Base-by-base conservation (phyloP, 2,113 vertebrate genomes). In the Etheostoma cragini region DNA sequence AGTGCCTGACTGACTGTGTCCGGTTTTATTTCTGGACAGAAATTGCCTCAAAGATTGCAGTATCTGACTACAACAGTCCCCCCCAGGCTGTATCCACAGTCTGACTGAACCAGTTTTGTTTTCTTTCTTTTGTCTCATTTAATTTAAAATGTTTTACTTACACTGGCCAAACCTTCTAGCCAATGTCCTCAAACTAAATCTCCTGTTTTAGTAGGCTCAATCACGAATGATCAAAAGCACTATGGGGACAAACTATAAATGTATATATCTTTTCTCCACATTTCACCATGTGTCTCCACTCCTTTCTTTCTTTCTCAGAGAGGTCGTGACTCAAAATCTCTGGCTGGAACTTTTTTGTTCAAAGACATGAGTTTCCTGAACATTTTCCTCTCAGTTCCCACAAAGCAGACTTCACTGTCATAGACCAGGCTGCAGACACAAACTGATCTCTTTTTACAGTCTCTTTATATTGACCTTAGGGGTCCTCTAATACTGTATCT, bases 221-320 rank as follows among this genome's bases (percentile, higher is more conserved):
- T 62, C 12, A 57, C 12, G 17, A 50, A 72, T 46, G 42, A 65
- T 13, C 58, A 54, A 6, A 50, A 53, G 14, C 22, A 19, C 4
- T 12, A 1, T 24, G 30, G 50, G 30, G 14, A 13, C 6, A 63
- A 47, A 68, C 24, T 62, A 8, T 56, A 38, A 56, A 24, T 7
- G 17, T 56, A 62, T 73, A 67, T 67, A 62, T 65, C 60, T 49
- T 68, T 19, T 24, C n/a, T 30, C 54, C 26, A 76, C 76, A 85
- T 76, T 72, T 77, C 56, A 63, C 54, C 38, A 33, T 77, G 53
- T 77, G 72, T 63, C 62, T 68, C 17, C 3, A 4, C 30, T 77
- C n/a, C 38, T 54, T 35, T 66, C 21, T 12, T 53, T 26, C 26
- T 54, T 52, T 50, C 38, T 66, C 35, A 76, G 47, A 67, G 67